Conservation (phyloP, 2,113 vertebrate species). For the Dolichallabes microphthalmus region DNA sequence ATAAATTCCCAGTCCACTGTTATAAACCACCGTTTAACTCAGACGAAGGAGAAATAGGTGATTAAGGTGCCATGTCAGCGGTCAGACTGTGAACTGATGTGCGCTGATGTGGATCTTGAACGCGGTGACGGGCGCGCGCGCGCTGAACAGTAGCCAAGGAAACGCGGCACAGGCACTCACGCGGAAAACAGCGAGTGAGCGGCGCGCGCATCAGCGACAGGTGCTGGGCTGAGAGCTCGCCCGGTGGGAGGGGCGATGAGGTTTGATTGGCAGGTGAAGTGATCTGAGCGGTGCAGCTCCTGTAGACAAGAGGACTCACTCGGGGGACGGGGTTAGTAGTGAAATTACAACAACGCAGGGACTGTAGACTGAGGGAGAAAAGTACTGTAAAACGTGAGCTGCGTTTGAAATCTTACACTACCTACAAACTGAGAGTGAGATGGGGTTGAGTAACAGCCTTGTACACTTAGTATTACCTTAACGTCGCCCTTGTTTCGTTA, state of each 20-base stretch:
- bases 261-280: not conserved
- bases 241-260: conserved; percentile 54
- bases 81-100: not conserved
- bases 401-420: not conserved
- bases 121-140: not conserved
- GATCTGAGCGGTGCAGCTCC: not conserved
- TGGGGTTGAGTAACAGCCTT: not conserved
- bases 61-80: not conserved
- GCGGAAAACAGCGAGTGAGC: conserved; percentile 22
- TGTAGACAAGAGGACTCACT: not conserved
- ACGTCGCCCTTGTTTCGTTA: not conserved
- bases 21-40: not conserved
- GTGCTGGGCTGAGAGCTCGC: conserved; percentile 51
- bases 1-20: not conserved
- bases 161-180: conserved; percentile 21
- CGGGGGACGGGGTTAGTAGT: not conserved
- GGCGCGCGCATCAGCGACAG: conserved; percentile 54
- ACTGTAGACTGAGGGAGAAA: not conserved
- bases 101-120: not conserved
- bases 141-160: conserved; percentile 18
- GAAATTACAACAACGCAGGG: not conserved
- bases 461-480: not conserved
- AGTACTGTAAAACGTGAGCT: no score
- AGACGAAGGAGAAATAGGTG: not conserved
- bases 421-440: not conserved